These are phyloP conservation scores for Sebastes cheni DNA, from an alignment of 2,797 vertebrate genomes.

Conservation along the genomic window DNA sequence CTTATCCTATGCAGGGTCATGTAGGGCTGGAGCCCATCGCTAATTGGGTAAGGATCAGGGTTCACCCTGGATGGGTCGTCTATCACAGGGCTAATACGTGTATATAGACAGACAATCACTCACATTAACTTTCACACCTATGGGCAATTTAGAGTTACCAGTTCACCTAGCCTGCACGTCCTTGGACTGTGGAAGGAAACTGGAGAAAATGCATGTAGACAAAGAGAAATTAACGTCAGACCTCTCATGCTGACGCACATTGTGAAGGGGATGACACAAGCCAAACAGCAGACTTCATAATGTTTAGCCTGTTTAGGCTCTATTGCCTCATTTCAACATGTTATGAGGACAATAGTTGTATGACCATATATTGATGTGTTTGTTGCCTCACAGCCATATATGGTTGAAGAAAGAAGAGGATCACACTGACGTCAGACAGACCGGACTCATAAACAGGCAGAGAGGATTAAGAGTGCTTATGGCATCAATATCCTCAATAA, in stretches of 20 bases:
- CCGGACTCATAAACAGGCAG: background rate
- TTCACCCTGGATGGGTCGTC: no score
- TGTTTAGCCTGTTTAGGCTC: background rate
- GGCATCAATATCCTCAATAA: background rate
- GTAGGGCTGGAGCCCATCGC: no score
- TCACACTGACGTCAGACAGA: background rate
- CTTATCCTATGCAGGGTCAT: no score
- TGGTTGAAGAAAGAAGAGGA: background rate
- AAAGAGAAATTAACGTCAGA: background rate
- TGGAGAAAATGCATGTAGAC: background rate
- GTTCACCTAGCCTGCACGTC: no score
- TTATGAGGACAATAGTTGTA: background rate
- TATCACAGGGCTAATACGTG: no score
- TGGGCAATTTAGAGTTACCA: no score
- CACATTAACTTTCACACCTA: no score
- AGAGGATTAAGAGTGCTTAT: background rate
- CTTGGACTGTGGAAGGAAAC: no score
- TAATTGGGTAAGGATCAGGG: no score
- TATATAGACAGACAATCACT: no score
- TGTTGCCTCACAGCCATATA: background rate
- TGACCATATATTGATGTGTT: background rate
- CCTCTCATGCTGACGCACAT: background rate
- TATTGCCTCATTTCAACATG: background rate
- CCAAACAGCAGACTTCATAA: slow-evolving; percentile 6
- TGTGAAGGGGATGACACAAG: background rate